Base-by-base conservation (phyloP, 2,888 invertebrate species). In the Myathropa florea region DNA sequence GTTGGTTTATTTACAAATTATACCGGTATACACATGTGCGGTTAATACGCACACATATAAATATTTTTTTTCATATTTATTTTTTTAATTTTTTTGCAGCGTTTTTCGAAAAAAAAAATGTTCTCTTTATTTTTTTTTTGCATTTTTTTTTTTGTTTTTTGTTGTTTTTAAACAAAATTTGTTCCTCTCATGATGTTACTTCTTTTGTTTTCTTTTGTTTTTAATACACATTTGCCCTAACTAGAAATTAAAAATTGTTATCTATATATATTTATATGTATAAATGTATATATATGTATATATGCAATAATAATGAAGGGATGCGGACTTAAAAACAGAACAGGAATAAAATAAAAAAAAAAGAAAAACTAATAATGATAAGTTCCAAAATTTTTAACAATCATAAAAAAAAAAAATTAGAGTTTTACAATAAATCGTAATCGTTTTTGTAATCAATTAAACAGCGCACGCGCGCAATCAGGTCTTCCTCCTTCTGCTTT, bases 151-250 rank as follows among this genome's bases (percentile, higher is more conserved):
- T 36, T 33, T 6, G 0, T 2, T 39, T 46, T 39, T 64, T 7
- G 23, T 64, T 46, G 18, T 46, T 71, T 18, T 18, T 65, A 33
- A 39, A 36, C 36, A 64, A 24, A 46, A 23, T 39, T 70, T 36
- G 4, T 18, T 24, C 36, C 57, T 57, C 18, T 14, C 30, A 30
- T 59, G 18, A 59, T 36, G 26, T 28, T 46, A 26, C 28, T 67
- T 28, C 1, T 60, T 68, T 55, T 33, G 21, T 55, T n/a, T 59
- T 4, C n/a, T 36, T 23, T 24, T 30, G 9, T 3, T 46, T 39
- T 72, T 72, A 61, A 61, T 61, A 61, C 46, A 46, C 46, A 46
- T 46, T 46, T 46, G 46, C 46, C 46, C 46, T 46, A 46, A 46
- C 46, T 46, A 46, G n/a, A 28, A 72, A 71, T 60, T 26, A 26